A percentile compares a stretch with the other conserved stretches of the same genome.
Evolutionary conservation across 2,113 vertebrate genomes (phyloP).

Genomic region (Hippocampus comes): DNA sequence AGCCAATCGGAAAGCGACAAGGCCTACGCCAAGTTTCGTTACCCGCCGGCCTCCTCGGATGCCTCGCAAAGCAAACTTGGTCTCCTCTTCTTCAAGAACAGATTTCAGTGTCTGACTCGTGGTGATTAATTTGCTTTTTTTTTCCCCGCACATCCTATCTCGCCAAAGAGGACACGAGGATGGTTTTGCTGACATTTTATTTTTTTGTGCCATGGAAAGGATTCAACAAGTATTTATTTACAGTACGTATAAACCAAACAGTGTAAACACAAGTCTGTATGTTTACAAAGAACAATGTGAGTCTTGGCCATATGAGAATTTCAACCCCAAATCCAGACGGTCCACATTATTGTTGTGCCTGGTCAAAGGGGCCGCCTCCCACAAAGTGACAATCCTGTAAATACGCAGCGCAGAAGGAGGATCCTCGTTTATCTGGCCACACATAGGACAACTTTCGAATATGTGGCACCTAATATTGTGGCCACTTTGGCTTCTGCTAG

Average conservation of each 20-base stretch:
- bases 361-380: constrained; percentile 12
- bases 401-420: constrained; percentile 7
- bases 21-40: constrained; percentile 83
- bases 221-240: background rate
- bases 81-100: constrained; percentile 89
- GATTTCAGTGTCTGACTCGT: constrained; percentile 84
- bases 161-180: constrained; percentile 60
- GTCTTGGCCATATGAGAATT: background rate
- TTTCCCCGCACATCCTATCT: constrained; percentile 23
- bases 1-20: constrained; percentile 75
- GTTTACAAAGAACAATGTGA: constrained; percentile 13
- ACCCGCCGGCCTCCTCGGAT: constrained; percentile 76
- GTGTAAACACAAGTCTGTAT: constrained; percentile 2
- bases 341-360: background rate
- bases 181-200: background rate
- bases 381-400: constrained; percentile 30
- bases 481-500: constrained; percentile 15
- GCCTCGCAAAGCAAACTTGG: constrained; percentile 73
- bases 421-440: constrained; percentile 19
- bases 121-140: constrained; percentile 71
- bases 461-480: background rate
- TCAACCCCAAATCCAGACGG: background rate
- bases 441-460: constrained; percentile 23
- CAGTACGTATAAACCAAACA: background rate
- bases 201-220: background rate